Percentiles rank a stretch among this genome's conserved stretches.
These are phyloP conservation scores for Plagiodera versicolora DNA, from an alignment of 2,888 invertebrate genomes.

Conservation along the genomic window DNA sequence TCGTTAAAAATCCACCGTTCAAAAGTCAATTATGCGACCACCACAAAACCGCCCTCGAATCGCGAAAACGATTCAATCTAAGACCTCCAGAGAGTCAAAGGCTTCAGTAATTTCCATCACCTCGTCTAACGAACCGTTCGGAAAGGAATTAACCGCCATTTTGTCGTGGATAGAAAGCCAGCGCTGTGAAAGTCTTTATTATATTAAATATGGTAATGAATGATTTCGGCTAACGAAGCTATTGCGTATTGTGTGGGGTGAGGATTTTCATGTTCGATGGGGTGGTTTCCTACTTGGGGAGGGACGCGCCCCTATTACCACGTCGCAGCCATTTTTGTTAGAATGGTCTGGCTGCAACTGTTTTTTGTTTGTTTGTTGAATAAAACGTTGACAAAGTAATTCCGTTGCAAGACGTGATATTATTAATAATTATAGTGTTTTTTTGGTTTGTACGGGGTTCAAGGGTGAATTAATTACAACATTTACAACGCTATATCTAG, in stretches of 20 bases:
- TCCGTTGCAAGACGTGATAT: not conserved
- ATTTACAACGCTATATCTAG: too few species aligned
- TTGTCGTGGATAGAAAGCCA: slow-evolving; percentile 43
- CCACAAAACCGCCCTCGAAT: not conserved
- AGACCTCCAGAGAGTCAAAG: slow-evolving; percentile 33
- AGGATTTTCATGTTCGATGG: not conserved
- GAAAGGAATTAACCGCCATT: slow-evolving; percentile 51
- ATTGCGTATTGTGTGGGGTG: slow-evolving; percentile 31
- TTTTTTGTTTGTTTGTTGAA: slow-evolving; percentile 1
- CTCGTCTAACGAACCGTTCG: slow-evolving; percentile 47
- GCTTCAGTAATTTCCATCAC: slow-evolving; percentile 43
- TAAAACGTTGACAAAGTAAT: not conserved
- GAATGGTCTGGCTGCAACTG: not conserved
- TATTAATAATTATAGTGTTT: too few species aligned
- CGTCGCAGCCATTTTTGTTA: not conserved
- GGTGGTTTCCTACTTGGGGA: not conserved
- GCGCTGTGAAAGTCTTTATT: slow-evolving; percentile 48
- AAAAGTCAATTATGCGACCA: too few species aligned
- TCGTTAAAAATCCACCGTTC: too few species aligned
- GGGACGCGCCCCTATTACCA: not conserved
- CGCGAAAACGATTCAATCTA: slow-evolving; percentile 36
- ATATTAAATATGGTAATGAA: slow-evolving; percentile 50
- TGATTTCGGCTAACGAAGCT: slow-evolving; percentile 30
- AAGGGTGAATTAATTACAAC: too few species aligned
- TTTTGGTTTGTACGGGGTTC: too few species aligned